Evolutionary conservation across 2,797 vertebrate species (phyloP), one percentile per base, ranked within the genome.

Genomic region (Betta splendens): DNA sequence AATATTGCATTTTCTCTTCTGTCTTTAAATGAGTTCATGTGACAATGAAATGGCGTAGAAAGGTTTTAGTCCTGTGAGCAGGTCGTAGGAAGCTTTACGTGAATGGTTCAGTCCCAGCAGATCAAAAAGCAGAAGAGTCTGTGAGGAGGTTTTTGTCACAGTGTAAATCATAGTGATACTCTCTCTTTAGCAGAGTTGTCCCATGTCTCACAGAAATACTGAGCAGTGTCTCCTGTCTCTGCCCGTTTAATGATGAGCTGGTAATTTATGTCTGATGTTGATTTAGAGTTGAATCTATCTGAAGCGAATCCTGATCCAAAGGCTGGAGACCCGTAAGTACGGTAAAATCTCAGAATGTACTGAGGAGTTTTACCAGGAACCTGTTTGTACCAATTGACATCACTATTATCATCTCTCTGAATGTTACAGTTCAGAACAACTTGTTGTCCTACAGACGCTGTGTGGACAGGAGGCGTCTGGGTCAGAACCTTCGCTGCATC

Each of bases 351-450:
- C 8, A 81, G 3, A 0, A 77, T 11, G 47, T 0, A 59, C 61
- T 72, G 69, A 61, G 69, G 56, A 63, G 35, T 55, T 54, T 36
- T 65, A 40, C 54, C 64, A 11, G 64, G 77, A 49, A 58, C 35
- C 67, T 75, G 70, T 59, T 72, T 60, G 48, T 54, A 68, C 62
- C 66, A 84, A 13, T 6, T 0, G 48, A 13, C 25, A 29, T 0
- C 1, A 7, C 0, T 0, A 12, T 0, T 1, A 22, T 17, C 21
- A 15, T 51, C 47, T 20, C 53, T 74, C 15, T 68, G 77, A 64
- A 83, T 59, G 46, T 81, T 79, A 80, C 85, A 89, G 73, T 74
- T 51, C 68, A 89, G 68, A 64, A 44, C 54, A 61, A 20, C 75
- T 17, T 51, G 81, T 49, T 83, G 40, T 77, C 78, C 81, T 82